phyloP scores from a whole-genome alignment of 2,888 invertebrate genomes.

The Meteorus colon region DNA sequence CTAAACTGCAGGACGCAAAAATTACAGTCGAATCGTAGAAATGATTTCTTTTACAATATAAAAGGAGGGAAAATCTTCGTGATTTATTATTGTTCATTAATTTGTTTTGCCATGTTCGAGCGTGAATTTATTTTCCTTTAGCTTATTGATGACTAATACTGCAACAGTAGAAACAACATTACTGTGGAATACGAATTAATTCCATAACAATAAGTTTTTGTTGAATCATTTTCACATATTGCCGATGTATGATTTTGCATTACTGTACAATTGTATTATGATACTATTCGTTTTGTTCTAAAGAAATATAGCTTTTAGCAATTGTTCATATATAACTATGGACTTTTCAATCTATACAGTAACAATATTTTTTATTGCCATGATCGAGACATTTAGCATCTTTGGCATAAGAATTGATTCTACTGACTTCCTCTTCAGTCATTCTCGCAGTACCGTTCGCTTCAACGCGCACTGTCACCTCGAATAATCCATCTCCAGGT shows the following conservation, averaged over 20 bases:
- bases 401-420: slow-evolving; percentile 64
- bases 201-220: too few species aligned
- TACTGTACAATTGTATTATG: too few species aligned
- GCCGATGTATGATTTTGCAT: too few species aligned
- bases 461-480: slow-evolving; percentile 78
- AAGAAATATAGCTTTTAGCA: not conserved
- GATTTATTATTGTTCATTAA: not conserved
- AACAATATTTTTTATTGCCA: slow-evolving; percentile 68
- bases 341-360: slow-evolving; percentile 57
- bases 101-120: not conserved
- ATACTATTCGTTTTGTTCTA: not conserved
- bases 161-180: too few species aligned
- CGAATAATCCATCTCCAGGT: slow-evolving; percentile 82
- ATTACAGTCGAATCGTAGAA: not conserved
- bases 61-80: not conserved
- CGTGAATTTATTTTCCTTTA: too few species aligned
- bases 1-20: not conserved
- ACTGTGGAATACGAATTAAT: too few species aligned
- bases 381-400: slow-evolving; percentile 64
- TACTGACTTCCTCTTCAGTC: slow-evolving; percentile 65
- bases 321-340: not conserved
- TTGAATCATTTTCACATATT: too few species aligned
- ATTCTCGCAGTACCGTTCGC: slow-evolving; percentile 64
- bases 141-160: too few species aligned
- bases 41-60: not conserved